Conservation (phyloP, 2,113 vertebrate genomes). For the Chionodraco myersi region DNA sequence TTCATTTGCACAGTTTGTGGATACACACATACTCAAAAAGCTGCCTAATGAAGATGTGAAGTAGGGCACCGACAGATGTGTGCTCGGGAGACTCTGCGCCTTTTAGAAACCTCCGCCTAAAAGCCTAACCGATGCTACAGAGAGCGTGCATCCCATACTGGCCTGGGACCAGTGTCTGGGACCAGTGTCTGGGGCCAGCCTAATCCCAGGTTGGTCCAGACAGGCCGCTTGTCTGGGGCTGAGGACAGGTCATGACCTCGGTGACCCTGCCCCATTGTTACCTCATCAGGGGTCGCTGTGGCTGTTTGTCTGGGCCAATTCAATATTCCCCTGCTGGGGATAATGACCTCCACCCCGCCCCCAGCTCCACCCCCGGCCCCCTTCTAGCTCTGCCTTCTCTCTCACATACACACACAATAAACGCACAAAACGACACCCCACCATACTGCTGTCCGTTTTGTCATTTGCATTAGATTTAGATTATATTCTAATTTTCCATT, state of each 20-base stretch:
- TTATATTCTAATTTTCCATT: conserved; percentile 32
- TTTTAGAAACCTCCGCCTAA: conserved; percentile 58
- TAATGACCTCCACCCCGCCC: conserved; percentile 66
- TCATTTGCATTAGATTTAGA: conserved; percentile 56
- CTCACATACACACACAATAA: conserved; percentile 12
- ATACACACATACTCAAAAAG: conserved; percentile 55
- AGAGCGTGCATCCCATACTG: conserved; percentile 47
- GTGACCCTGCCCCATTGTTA: conserved; percentile 76
- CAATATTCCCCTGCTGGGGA: conserved; percentile 73
- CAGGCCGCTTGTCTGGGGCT: conserved; percentile 73
- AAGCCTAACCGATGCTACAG: conserved; percentile 39
- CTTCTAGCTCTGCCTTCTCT: background rate
- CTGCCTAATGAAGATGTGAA: conserved; percentile 72
- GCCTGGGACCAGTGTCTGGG: conserved; percentile 70
- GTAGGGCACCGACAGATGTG: conserved; percentile 69
- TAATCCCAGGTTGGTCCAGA: conserved; percentile 72
- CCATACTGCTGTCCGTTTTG: conserved; percentile 19
- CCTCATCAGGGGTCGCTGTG: conserved; percentile 75
- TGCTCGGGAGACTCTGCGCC: conserved; percentile 37
- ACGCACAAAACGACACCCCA: conserved; percentile 18
- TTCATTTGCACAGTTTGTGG: conserved; percentile 67
- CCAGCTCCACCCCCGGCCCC: background rate
- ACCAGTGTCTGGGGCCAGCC: conserved; percentile 58
- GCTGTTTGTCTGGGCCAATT: conserved; percentile 81
- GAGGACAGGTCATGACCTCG: conserved; percentile 76